phyloP scores from a whole-genome alignment of 2,888 invertebrate genomes.

The Lithophane socia region DNA sequence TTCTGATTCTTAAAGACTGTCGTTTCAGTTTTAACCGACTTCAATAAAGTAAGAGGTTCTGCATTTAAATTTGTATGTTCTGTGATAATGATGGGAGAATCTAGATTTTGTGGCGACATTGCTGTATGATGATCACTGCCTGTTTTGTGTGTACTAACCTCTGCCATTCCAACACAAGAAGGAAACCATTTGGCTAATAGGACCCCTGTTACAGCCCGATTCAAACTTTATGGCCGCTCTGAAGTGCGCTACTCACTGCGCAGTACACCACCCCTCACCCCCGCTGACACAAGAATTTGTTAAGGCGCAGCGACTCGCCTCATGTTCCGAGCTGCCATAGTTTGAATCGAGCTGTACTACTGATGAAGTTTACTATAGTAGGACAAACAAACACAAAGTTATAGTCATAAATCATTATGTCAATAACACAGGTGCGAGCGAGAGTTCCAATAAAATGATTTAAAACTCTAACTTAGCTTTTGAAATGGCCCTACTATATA shows the following conservation, averaged over 20 bases:
- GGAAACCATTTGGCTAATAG: too few species aligned
- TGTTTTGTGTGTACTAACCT: conserved; percentile 5
- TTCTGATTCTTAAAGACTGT: conserved; percentile 73
- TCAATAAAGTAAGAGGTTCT: not conserved
- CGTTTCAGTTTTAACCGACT: conserved; percentile 61
- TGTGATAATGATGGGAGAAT: conserved; percentile 51
- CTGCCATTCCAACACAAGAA: not conserved
- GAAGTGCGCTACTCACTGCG: too few species aligned
- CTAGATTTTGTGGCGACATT: conserved; percentile 35
- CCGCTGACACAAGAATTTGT: too few species aligned
- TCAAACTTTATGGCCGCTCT: too few species aligned
- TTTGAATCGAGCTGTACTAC: too few species aligned
- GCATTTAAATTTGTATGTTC: conserved; percentile 53
- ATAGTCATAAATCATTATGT: not conserved
- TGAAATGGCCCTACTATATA: not conserved
- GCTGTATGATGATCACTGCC: conserved; percentile 18
- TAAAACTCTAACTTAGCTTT: too few species aligned
- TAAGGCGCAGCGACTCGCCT: too few species aligned
- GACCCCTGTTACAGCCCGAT: not conserved
- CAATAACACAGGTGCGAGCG: not conserved
- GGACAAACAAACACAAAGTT: not conserved
- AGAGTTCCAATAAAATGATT: not conserved
- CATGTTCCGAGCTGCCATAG: too few species aligned
- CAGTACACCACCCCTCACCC: too few species aligned
- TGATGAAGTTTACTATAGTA: not conserved